A percentile compares a stretch with the other conserved stretches of the same genome.
Evolutionary conservation across 2,113 vertebrate genomes (phyloP).

Genomic region (Poeciliopsis turrubarensis): DNA sequence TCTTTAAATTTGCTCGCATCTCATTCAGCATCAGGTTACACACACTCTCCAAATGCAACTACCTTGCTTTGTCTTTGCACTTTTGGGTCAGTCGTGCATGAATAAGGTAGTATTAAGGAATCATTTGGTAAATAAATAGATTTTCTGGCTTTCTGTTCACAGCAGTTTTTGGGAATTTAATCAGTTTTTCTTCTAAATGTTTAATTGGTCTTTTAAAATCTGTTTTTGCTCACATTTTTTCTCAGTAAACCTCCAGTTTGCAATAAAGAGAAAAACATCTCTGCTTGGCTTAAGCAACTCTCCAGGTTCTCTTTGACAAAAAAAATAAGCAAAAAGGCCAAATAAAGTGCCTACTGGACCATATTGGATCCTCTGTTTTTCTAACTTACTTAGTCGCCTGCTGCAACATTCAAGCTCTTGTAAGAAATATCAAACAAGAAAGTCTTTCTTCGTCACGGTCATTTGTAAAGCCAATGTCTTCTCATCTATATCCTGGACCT

Average conservation of each 20-base stretch:
- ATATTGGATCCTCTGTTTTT: conserved; percentile 9
- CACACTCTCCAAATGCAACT: conserved; percentile 15
- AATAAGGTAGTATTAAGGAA: conserved; percentile 45
- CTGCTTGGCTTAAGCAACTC: no score
- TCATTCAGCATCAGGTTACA: background rate
- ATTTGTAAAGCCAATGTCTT: conserved; percentile 25
- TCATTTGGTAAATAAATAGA: conserved; percentile 48
- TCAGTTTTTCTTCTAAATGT: conserved; percentile 57
- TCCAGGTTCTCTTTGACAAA: background rate
- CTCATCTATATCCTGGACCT: conserved; percentile 28
- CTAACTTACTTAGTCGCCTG: background rate
- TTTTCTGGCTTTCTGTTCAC: conserved; percentile 39
- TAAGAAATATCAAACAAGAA: conserved; percentile 2
- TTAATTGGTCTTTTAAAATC: conserved; percentile 40
- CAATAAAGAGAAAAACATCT: conserved; percentile 31
- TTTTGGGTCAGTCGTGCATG: conserved; percentile 40
- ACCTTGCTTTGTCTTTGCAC: conserved; percentile 22
- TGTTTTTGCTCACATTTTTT: conserved; percentile 12
- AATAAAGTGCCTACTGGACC: conserved; percentile 36
- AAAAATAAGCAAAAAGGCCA: conserved; percentile 29
- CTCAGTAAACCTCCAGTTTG: conserved; percentile 16
- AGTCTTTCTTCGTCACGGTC: conserved; percentile 3
- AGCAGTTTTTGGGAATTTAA: conserved; percentile 46
- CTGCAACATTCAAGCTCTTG: background rate
- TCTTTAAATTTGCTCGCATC: background rate